These are phyloP conservation scores for Pollenia griseotomentosa DNA, from an alignment of 2,888 invertebrate genomes.

Conservation along the genomic window DNA sequence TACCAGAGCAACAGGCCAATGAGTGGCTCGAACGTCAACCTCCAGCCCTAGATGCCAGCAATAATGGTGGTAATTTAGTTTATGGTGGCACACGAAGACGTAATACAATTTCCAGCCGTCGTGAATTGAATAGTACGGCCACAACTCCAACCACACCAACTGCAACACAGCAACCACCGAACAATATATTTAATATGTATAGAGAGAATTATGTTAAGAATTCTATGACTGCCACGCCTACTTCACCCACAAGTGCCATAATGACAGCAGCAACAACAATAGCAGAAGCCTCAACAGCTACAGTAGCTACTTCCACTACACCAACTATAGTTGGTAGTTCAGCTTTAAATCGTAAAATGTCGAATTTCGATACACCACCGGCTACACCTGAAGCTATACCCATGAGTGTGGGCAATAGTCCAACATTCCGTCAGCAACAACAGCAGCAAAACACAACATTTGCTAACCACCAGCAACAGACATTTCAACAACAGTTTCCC, in stretches of 20 bases:
- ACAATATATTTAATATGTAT: constrained; percentile 62
- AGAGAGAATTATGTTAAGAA: constrained; percentile 57
- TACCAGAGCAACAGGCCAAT: constrained; percentile 80
- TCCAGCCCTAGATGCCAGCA: constrained; percentile 78
- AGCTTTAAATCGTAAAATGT: constrained; percentile 78
- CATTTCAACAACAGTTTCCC: constrained; percentile 75
- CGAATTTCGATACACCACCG: constrained; percentile 84
- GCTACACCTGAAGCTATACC: constrained; percentile 84
- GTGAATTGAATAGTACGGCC: constrained; percentile 76
- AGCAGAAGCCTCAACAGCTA: neutral
- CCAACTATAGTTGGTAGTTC: constrained; percentile 49
- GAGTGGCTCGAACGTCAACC: constrained; percentile 78
- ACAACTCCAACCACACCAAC: constrained; percentile 81
- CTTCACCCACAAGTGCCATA: constrained; percentile 66
- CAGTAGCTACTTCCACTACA: constrained; percentile 20
- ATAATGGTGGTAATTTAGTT: constrained; percentile 64
- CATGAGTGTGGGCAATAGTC: constrained; percentile 84
- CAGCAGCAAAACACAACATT: constrained; percentile 70
- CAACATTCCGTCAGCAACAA: constrained; percentile 82
- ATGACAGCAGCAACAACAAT: constrained; percentile 31
- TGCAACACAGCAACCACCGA: constrained; percentile 74
- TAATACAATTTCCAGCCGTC: constrained; percentile 79
- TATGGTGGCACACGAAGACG: constrained; percentile 76
- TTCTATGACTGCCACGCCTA: constrained; percentile 42
- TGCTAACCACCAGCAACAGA: constrained; percentile 57